These are phyloP conservation scores for Danionella dracula DNA, from an alignment of 2,797 vertebrate species.

Conservation along the genomic window DNA sequence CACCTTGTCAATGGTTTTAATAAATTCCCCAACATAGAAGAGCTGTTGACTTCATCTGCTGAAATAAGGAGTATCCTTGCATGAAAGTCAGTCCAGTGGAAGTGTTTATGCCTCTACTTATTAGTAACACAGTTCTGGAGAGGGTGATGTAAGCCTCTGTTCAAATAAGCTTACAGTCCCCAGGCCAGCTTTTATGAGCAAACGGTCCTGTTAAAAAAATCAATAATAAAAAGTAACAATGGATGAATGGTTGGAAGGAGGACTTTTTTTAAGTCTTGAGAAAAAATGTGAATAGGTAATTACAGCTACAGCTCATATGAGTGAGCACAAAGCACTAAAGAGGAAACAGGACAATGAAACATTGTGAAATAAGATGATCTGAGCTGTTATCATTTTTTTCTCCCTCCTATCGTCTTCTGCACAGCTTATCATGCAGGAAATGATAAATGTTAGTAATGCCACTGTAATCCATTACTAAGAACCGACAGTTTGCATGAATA, in stretches of 20 bases:
- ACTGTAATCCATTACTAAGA: constrained; percentile 68
- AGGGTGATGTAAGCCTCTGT: constrained; percentile 36
- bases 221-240: constrained; percentile 23
- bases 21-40: too few relatives aligned
- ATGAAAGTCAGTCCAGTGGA: constrained; percentile 72
- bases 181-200: constrained; percentile 34
- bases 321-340: constrained; percentile 52
- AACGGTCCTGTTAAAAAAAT: constrained; percentile 42
- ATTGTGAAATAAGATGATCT: constrained; percentile 58
- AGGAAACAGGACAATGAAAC: constrained; percentile 50
- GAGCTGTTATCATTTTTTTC: constrained; percentile 51
- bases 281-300: constrained; percentile 72
- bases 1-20: too few relatives aligned
- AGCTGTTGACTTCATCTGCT: too few relatives aligned
- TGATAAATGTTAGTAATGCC: constrained; percentile 63
- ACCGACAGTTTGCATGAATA: constrained; percentile 52
- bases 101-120: constrained; percentile 71
- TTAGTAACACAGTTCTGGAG: constrained; percentile 67
- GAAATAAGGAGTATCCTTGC: constrained; percentile 64
- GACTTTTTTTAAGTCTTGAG: constrained; percentile 70
- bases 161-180: constrained; percentile 48
- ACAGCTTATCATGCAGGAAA: constrained; percentile 42
- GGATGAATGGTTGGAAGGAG: constrained; percentile 61
- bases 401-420: constrained; percentile 35
- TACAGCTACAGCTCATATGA: constrained; percentile 72